Evolutionary conservation across 2,888 invertebrate genomes (phyloP).

Genomic region (Oscheius sp.): DNA sequence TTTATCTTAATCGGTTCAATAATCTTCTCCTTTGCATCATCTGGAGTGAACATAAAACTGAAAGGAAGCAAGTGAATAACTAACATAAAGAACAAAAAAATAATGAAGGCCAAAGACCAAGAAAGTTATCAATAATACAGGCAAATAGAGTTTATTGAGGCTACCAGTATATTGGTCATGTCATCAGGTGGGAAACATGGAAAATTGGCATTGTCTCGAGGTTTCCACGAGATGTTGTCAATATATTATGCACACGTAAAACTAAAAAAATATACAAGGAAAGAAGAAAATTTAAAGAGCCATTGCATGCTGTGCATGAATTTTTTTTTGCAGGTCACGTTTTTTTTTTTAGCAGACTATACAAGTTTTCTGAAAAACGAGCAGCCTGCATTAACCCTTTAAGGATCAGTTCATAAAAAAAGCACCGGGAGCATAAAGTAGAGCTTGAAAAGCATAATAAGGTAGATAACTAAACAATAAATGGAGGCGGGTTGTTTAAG

Average conservation of each 20-base stretch:
- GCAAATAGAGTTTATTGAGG: background rate
- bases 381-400: too few species aligned
- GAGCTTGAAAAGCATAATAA: too few species aligned
- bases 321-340: too few species aligned
- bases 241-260: constrained; percentile 30
- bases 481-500: too few species aligned
- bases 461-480: too few species aligned
- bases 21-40: background rate
- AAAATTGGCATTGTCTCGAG: too few species aligned
- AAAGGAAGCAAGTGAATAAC: background rate
- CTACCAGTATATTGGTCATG: constrained; percentile 5
- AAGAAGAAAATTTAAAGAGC: background rate
- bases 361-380: too few species aligned
- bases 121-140: background rate
- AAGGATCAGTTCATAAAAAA: too few species aligned
- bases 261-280: background rate
- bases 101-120: background rate
- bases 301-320: background rate
- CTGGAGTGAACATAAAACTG: too few species aligned
- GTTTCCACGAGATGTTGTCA: constrained; percentile 1
- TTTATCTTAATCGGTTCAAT: constrained; percentile 3
- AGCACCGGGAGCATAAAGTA: too few species aligned
- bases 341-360: too few species aligned
- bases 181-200: background rate
- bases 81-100: background rate